These are phyloP conservation scores for Cryptocheilus praepositus DNA, from an alignment of 2,888 invertebrate species.

Conservation along the genomic window DNA sequence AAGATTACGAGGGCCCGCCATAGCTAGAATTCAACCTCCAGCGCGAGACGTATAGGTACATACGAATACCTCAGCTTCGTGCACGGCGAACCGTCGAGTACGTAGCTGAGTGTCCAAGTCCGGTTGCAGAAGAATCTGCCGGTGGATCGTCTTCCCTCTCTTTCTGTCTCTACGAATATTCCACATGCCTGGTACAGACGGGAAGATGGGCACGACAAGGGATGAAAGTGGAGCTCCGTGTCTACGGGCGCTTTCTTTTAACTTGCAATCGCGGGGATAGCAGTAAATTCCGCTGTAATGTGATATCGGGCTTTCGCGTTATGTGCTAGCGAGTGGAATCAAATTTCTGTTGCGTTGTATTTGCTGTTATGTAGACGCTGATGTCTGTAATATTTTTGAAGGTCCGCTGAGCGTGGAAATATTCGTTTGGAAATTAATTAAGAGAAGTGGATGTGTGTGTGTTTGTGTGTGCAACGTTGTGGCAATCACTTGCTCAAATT, in stretches of 20 bases:
- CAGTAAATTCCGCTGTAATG: too few relatives aligned
- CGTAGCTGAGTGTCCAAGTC: constrained; percentile 41
- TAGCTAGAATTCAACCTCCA: constrained; percentile 61
- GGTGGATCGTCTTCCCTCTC: constrained; percentile 31
- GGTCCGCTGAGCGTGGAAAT: not conserved
- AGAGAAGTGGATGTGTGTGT: not conserved
- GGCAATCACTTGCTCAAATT: not conserved
- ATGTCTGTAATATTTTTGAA: too few relatives aligned
- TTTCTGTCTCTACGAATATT: not conserved
- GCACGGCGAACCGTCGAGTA: constrained; percentile 29
- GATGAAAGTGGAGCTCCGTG: too few relatives aligned
- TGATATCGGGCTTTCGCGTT: too few relatives aligned
- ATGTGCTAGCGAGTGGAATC: too few relatives aligned
- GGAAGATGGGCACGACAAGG: too few relatives aligned
- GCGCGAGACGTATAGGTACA: constrained; percentile 34
- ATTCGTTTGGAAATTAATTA: not conserved
- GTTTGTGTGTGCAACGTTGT: not conserved
- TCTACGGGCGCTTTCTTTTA: too few relatives aligned
- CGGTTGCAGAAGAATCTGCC: constrained; percentile 47
- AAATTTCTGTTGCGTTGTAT: too few relatives aligned
- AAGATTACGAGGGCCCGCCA: constrained; percentile 68
- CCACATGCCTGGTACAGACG: too few relatives aligned
- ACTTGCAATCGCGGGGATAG: too few relatives aligned
- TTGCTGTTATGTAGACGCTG: too few relatives aligned
- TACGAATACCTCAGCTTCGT: constrained; percentile 18